Base-by-base conservation (phyloP, 2,113 vertebrate species). In the Megaptera novaeangliae region DNA sequence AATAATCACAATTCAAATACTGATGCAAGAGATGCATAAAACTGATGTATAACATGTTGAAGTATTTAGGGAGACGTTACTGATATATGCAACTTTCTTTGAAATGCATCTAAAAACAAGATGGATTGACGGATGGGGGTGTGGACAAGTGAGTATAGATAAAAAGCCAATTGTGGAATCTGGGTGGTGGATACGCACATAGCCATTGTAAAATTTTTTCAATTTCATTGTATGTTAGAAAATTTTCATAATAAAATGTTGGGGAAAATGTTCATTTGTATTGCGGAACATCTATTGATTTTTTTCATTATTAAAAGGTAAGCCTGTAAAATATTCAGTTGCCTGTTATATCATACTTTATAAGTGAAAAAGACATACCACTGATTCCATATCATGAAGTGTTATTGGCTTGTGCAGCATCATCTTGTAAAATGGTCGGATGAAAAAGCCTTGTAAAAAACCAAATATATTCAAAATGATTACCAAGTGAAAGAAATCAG, bases 341-440 rank as follows among this genome's bases (percentile, higher is more conserved):
- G 44, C 36, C 61, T 66, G 10, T 61, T n/a, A 49, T 66, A 64
- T 80, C 46, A 17, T 39, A 23, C 10, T 46, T 20, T 31, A 34
- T 0, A 88, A 8, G 12, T 36, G 23, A 27, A 96, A 92, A 18
- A 66, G 12, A 99, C 99, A 96, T 99, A 99, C 99, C 98, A 99
- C 99, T n/a, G 99, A 99, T 97, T 99, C 99, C 99, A 99, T 99
- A 95, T 99, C 99, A 94, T 99, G 99, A 84, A 99, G 99, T 0
- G 98, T 99, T 98, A 99, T 99, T 17, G 99, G 98, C 95, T 99
- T 99, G 97, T 99, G 99, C 55, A 99, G 99, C 99, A 99, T 99
- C 99, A 99, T 99, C 98, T 99, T 99, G 98, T 99, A 99, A 98
- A 99, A 99, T 5, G 99, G 99, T 61, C 99, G 99, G 98, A 99